phyloP scores from a whole-genome alignment of 2,888 invertebrate species.

The Philhelius pedissequus region DNA sequence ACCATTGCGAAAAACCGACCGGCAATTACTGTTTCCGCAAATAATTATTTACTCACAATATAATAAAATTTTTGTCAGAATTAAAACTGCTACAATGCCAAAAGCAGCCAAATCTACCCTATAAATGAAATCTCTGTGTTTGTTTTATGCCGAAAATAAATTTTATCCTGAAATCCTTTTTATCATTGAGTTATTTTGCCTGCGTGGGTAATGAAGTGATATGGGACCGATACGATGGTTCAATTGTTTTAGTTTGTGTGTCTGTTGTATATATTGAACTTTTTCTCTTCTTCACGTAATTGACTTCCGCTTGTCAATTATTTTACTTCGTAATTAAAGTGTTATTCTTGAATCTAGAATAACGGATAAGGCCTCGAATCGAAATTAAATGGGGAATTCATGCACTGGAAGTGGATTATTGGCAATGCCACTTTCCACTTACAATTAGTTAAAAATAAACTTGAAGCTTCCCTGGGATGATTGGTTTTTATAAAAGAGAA shows the following conservation, averaged over 20 bases:
- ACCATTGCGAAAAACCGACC: no score
- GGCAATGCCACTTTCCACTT: slow-evolving; percentile 41
- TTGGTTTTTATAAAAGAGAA: neutral
- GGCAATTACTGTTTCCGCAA: no score
- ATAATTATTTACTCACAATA: no score
- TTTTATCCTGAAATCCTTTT: neutral
- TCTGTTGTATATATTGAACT: neutral
- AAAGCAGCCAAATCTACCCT: neutral
- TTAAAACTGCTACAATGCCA: neutral
- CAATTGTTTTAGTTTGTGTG: neutral
- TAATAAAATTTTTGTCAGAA: no score
- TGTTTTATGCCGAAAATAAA: neutral
- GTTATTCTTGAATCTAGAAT: slow-evolving; percentile 3
- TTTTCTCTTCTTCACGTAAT: slow-evolving; percentile 15
- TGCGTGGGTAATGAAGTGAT: neutral
- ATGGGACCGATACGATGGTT: neutral
- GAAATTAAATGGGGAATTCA: slow-evolving; percentile 51
- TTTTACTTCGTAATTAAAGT: slow-evolving; percentile 60
- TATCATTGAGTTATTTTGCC: slow-evolving; percentile 2
- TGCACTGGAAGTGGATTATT: neutral
- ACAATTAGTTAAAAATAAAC: slow-evolving; percentile 53
- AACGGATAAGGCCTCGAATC: neutral
- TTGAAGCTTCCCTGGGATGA: slow-evolving; percentile 17
- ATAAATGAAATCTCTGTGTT: neutral
- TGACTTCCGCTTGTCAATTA: slow-evolving; percentile 54